Percentiles rank a stretch among this genome's conserved stretches.
These are phyloP conservation scores for Eidolon dupreanum DNA, from an alignment of 2,797 vertebrate species.

Conservation along the genomic window DNA sequence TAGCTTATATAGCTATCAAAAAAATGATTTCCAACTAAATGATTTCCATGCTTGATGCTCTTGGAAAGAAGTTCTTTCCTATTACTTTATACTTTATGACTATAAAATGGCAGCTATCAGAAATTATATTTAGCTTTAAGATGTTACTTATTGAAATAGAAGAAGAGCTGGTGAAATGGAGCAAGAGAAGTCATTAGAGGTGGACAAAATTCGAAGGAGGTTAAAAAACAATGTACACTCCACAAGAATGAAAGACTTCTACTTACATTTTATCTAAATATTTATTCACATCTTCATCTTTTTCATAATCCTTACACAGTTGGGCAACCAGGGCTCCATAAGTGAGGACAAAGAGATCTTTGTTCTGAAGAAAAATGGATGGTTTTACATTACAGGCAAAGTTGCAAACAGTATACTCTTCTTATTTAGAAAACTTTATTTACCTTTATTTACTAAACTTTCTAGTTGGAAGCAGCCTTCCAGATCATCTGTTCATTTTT, in stretches of 20 bases:
- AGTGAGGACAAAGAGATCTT: slow-evolving; percentile 89
- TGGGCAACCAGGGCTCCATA: slow-evolving; percentile 89
- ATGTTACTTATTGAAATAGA: not conserved
- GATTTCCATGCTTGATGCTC: not conserved
- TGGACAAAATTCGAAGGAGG: not conserved
- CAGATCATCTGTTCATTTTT: not conserved
- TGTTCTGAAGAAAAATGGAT: slow-evolving; percentile 82
- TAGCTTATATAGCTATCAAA: not conserved
- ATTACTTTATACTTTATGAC: not conserved
- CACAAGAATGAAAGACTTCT: not conserved
- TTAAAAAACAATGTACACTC: not conserved
- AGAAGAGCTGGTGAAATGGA: not conserved
- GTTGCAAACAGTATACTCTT: not conserved
- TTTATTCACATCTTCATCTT: slow-evolving; percentile 89
- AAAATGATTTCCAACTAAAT: not conserved
- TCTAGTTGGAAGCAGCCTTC: not conserved
- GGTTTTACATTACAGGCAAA: not conserved
- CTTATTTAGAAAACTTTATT: not conserved
- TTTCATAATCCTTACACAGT: slow-evolving; percentile 88
- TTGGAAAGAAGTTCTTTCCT: not conserved
- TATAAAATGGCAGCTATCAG: not conserved
- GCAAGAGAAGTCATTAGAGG: not conserved
- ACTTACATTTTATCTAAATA: slow-evolving; percentile 89
- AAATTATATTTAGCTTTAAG: not conserved
- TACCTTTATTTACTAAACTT: not conserved